Evolutionary conservation across 2,113 vertebrate genomes (phyloP), one percentile per base, ranked within the genome.

Genomic region (Paramisgurnus dabryanus): DNA sequence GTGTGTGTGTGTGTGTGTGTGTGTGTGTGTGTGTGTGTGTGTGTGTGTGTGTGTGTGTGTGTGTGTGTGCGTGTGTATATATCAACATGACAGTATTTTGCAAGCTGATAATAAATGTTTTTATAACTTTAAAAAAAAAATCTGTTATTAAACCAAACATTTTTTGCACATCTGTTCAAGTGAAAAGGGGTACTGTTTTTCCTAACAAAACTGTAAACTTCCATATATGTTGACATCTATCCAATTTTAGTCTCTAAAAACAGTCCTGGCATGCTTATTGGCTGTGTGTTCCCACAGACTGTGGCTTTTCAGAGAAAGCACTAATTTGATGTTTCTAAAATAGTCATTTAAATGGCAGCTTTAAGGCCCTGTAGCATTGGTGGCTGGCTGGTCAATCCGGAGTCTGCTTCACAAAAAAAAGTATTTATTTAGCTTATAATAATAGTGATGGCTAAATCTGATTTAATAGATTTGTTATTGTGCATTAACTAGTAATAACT

Each of bases 271-370:
- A 34, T 69, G 61, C 61, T 64, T 72, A 12, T 13, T 76, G 76
- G 68, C 43, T 27, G 49, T 58, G 50, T 39, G 13, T 74, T 81
- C 79, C 72, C 83, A 79, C 82, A 80, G 82, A 66, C 79, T 84
- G 82, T 77, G 85, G 85, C 76, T 86, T 86, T 76, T 79, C 80
- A 61, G 76, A 72, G 82, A 82, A 82, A 73, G 79, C 53, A 45
- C 67, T 86, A 80, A 82, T 86, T 84, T 79, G 55, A 34, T 61
- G 64, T 77, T 79, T 84, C 82, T 84, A 86, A 77, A 78, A 86
- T 80, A 64, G 80, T 64, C 74, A 64, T 84, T 78, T 86, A 86
- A 86, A 82, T 81, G 73, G 77, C 27, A 80, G 74, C 72, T 82
- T 58, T 67, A 50, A 40, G 18, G 75, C 60, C 55, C 76, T 22